Conservation (phyloP, 2,797 vertebrate species). For the Lagodon rhomboides region DNA sequence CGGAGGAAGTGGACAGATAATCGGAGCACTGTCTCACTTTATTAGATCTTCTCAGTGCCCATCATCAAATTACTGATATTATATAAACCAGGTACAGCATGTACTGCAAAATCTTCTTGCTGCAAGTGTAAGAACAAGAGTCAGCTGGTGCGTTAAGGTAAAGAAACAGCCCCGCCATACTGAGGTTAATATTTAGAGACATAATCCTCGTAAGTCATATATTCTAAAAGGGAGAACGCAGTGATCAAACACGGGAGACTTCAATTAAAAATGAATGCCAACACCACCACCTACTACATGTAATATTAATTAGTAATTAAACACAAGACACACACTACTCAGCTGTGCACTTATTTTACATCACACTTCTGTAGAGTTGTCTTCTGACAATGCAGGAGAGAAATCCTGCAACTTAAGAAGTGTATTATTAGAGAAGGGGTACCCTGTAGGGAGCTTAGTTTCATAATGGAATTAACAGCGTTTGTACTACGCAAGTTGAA, state of each 20-base stretch:
- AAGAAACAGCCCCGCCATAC: neutral
- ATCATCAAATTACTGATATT: constrained; percentile 23
- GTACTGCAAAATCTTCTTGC: neutral
- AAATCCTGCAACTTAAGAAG: neutral
- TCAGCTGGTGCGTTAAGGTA: neutral
- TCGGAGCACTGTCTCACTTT: neutral
- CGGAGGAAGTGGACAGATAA: constrained; percentile 12
- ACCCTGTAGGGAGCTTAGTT: neutral
- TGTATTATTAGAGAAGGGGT: neutral
- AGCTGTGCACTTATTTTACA: neutral
- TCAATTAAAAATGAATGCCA: neutral
- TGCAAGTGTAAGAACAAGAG: neutral
- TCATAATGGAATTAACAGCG: neutral
- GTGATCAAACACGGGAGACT: neutral
- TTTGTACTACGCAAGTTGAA: neutral
- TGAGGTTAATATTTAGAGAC: neutral
- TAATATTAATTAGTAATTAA: neutral
- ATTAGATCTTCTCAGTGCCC: constrained; percentile 3
- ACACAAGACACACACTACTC: neutral
- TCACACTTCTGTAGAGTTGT: neutral
- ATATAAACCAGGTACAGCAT: constrained; percentile 1
- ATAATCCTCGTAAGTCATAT: neutral
- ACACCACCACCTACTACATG: neutral
- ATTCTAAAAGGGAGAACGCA: neutral
- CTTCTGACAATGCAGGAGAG: neutral